A percentile compares a stretch with the other conserved stretches of the same genome.
Evolutionary conservation across 2,797 vertebrate species (phyloP).

Genomic region (Coregonus suidteri): DNA sequence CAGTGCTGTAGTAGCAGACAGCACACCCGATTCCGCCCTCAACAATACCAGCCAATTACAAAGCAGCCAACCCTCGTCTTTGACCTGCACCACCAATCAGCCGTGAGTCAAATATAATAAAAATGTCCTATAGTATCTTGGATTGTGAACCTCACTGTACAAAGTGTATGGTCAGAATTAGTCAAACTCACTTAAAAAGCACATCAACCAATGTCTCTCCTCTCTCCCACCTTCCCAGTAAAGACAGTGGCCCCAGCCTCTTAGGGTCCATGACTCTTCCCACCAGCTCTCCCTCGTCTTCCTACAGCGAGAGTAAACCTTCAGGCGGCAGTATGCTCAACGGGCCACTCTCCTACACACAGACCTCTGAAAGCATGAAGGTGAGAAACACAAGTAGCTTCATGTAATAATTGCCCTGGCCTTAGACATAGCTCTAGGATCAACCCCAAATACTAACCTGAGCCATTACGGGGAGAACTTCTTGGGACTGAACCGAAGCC

Average conservation of each 20-base stretch:
- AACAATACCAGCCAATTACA: constrained; percentile 77
- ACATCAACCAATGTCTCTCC: not conserved
- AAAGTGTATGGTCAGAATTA: too few species aligned
- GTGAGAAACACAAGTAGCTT: constrained; percentile 59
- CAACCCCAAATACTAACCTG: not conserved
- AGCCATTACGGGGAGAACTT: not conserved
- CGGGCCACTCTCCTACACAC: constrained; percentile 82
- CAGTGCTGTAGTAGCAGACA: constrained; percentile 87
- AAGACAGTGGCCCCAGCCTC: constrained; percentile 80
- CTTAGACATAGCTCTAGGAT: not conserved
- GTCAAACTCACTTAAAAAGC: not conserved
- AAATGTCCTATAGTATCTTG: not conserved
- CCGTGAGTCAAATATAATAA: constrained; percentile 74
- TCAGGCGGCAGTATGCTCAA: constrained; percentile 77
- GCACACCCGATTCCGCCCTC: constrained; percentile 76
- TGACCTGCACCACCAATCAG: constrained; percentile 82
- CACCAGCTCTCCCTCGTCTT: constrained; percentile 80
- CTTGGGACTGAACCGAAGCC: not conserved
- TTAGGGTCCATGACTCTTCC: constrained; percentile 78
- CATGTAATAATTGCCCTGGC: not conserved
- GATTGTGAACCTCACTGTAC: not conserved
- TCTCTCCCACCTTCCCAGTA: constrained; percentile 57
- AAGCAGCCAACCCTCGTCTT: constrained; percentile 74
- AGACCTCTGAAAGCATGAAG: constrained; percentile 80
- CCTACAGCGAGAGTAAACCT: constrained; percentile 82